Base-by-base conservation (phyloP, 2,888 invertebrate genomes). In the Melanostoma scalare region DNA sequence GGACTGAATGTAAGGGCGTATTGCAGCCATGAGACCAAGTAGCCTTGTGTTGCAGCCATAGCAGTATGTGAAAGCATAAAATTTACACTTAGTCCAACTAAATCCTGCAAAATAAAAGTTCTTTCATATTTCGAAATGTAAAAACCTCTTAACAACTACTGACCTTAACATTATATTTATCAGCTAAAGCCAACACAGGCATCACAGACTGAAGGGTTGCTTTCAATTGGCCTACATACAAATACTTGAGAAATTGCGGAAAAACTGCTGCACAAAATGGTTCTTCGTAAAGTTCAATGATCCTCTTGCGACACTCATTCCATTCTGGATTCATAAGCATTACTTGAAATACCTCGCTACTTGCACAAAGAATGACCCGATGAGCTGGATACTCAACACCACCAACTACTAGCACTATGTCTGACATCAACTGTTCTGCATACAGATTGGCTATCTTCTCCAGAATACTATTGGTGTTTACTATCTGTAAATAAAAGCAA, bases 291-390 rank as follows among this genome's bases (percentile, higher is more conserved):
- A 98, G 92, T 61, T 95, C 95, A 58, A 98, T 95, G 52, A 94
- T 93, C 86, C 95, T 95, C 90, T 97, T 96, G 72, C 96, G 94
- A 89, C 97, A 96, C 90, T 98, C 98, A 65, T 94, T 95, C 98
- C 98, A 98, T 89, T 96, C 96, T 0, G 97, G 95, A 89, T 96
- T 97, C 95, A 97, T 97, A 52, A 98, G 91, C 98, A 98, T 98
- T n/a, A 96, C 97, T 93, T 97, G 97, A 90, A 98, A 98, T 56
- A 98, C 98, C 92, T 98, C 98, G 91, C 98, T 98, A 86, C 96
- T 97, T 71, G 97, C 97, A 91, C 97, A 97, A 3, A 98, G 93
- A 87, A 98, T 97, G 5, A 98, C 94, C 81, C 97, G 93, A 91
- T 98, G 98, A 2, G 97, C 96, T 0, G 96, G 96, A 91, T 96